Evolutionary conservation across 2,797 vertebrate genomes (phyloP), one percentile per base, ranked within the genome.

Genomic region (Poecile montanus): DNA sequence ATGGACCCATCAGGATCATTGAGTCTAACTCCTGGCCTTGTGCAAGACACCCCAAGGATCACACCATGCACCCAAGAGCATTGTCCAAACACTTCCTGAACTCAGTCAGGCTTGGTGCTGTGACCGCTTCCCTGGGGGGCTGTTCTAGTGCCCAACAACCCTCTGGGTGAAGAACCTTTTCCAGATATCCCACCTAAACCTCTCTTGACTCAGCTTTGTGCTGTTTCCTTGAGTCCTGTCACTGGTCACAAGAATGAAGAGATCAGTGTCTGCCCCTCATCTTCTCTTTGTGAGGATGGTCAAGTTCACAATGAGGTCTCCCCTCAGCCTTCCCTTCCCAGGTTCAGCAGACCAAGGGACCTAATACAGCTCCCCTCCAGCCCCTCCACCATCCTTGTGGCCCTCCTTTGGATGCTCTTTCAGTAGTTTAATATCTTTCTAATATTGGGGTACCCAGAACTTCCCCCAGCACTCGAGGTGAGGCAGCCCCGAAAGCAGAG

Each of bases 391-490:
- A 26, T 45, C 11, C 25, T 88, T 2, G 3, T 53, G 53, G 17
- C 14, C 8, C 12, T 47, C 27, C 23, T 51, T n/a, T 66, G 60
- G 8, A 40, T 16, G 12, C 9, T 44, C 3, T 76, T 10, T 11
- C 10, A 29, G 3, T 11, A 65, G 4, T 9, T 58, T 14, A 20
- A 47, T 66, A 3, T 9, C 13, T 48, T 57, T 63, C 2, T 40
- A 45, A 21, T 0, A 11, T 16, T 34, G 25, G 17, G 3, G 5
- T 18, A 10, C 3, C 45, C n/a, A 26, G 4, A 66, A 15, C 13
- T 45, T 14, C 38, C 16, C 16, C 34, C 17, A 26, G 14, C 2
- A 18, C 34, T 21, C 0, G 0, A 53, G 38, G 13, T 9, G 75
- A 66, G n/a, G 68, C 38, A 11, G 38, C 38, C 38, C 38, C 38